phyloP scores from a whole-genome alignment of 2,888 invertebrate species.

The Acrobasis repandana region DNA sequence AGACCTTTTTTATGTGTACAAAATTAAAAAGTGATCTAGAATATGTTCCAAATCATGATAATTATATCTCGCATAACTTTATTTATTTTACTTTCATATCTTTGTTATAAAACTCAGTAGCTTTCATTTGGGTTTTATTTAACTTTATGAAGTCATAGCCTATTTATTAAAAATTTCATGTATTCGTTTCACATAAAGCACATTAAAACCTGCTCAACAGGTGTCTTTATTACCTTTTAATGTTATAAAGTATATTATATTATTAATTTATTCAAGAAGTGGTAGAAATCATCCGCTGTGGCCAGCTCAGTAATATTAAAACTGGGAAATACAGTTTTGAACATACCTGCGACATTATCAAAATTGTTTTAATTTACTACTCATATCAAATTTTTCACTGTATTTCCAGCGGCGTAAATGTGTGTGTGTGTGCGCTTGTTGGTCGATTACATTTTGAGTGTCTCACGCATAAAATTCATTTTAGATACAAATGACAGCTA shows the following conservation, averaged over 20 bases:
- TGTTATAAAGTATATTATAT: constrained; percentile 25
- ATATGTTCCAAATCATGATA: too few relatives aligned
- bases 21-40: too few relatives aligned
- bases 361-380: background rate
- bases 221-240: constrained; percentile 28
- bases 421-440: too few relatives aligned
- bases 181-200: constrained; percentile 22
- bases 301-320: constrained; percentile 19
- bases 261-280: constrained; percentile 35
- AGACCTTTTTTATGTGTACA: too few relatives aligned
- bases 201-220: constrained; percentile 30
- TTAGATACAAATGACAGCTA: too few relatives aligned
- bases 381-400: background rate
- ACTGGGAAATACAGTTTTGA: background rate
- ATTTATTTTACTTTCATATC: too few relatives aligned
- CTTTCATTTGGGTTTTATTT: background rate
- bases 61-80: too few relatives aligned
- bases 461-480: too few relatives aligned
- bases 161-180: constrained; percentile 29
- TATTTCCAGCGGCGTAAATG: too few relatives aligned
- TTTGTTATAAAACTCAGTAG: too few relatives aligned
- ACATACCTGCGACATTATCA: background rate
- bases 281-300: constrained; percentile 11
- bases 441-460: too few relatives aligned
- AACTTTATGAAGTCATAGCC: background rate